These are phyloP conservation scores for Buathra laborator DNA, from an alignment of 2,888 invertebrate genomes.

Conservation along the genomic window DNA sequence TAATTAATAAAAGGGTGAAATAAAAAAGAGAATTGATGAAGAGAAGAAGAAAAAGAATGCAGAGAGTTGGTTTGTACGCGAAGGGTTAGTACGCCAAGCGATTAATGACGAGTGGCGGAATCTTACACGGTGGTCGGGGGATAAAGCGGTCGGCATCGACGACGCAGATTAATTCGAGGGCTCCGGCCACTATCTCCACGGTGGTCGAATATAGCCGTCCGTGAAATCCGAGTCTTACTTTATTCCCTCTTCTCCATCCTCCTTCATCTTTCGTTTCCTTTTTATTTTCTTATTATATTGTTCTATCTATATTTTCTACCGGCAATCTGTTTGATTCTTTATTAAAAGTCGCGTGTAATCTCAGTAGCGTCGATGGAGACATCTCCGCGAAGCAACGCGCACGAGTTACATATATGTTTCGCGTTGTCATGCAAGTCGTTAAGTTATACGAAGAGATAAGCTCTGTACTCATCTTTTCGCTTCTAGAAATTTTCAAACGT, in stretches of 20 bases:
- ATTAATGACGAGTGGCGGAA: constrained; percentile 61
- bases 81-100: constrained; percentile 32
- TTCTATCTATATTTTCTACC: background rate
- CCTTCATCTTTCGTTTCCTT: background rate
- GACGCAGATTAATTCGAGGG: constrained; percentile 58
- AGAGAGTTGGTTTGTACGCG: constrained; percentile 1
- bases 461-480: background rate
- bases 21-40: background rate
- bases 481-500: background rate
- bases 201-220: constrained; percentile 45
- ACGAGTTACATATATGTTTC: background rate
- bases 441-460: no score
- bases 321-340: background rate
- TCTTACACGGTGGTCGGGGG: constrained; percentile 56
- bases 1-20: constrained; percentile 23
- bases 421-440: background rate
- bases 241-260: background rate
- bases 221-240: constrained; percentile 18
- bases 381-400: no score
- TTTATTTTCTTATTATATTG: background rate
- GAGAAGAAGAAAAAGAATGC: constrained; percentile 11
- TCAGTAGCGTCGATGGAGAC: background rate
- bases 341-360: background rate
- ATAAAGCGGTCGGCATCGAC: constrained; percentile 64
- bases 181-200: constrained; percentile 40